Conservation (phyloP, 2,888 invertebrate genomes). For the Andrena praecox region DNA sequence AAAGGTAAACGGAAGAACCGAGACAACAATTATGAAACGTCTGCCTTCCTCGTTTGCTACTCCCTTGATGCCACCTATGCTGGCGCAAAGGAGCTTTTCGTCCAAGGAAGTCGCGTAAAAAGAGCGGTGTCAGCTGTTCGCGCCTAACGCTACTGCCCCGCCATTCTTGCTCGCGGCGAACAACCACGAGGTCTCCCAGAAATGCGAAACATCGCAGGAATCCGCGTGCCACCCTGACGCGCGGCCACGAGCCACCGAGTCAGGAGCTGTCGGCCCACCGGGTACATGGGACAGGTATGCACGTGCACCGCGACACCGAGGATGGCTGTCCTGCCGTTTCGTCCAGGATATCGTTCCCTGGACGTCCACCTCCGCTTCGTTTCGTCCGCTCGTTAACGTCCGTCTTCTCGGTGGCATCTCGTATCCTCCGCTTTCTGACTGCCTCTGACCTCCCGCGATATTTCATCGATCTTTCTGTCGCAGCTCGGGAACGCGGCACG, state of each 20-base stretch:
- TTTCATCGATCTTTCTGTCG: constrained; percentile 25
- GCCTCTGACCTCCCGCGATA: constrained; percentile 52
- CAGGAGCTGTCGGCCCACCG: constrained; percentile 63
- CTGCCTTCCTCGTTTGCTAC: not conserved
- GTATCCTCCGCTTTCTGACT: constrained; percentile 48
- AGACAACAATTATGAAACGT: not conserved
- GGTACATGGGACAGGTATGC: constrained; percentile 72
- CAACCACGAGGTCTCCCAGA: constrained; percentile 62
- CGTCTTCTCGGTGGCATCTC: constrained; percentile 70
- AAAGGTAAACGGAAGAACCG: not conserved
- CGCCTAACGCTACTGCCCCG: not conserved
- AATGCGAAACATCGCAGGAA: constrained; percentile 70
- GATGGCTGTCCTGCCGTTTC: constrained; percentile 48
- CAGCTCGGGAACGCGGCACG: constrained; percentile 13
- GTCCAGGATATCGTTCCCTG: constrained; percentile 67
- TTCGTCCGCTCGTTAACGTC: constrained; percentile 79
- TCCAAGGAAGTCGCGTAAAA: not conserved
- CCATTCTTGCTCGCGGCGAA: constrained; percentile 33
- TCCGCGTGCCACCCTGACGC: constrained; percentile 58
- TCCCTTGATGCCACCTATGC: too few relatives aligned
- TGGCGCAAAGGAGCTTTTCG: not conserved
- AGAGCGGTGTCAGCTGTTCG: not conserved
- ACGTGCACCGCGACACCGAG: constrained; percentile 64
- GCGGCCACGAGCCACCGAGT: constrained; percentile 63
- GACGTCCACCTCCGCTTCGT: constrained; percentile 63